phyloP scores from a whole-genome alignment of 2,113 vertebrate species.

The Orthochromis malagaraziensis region DNA sequence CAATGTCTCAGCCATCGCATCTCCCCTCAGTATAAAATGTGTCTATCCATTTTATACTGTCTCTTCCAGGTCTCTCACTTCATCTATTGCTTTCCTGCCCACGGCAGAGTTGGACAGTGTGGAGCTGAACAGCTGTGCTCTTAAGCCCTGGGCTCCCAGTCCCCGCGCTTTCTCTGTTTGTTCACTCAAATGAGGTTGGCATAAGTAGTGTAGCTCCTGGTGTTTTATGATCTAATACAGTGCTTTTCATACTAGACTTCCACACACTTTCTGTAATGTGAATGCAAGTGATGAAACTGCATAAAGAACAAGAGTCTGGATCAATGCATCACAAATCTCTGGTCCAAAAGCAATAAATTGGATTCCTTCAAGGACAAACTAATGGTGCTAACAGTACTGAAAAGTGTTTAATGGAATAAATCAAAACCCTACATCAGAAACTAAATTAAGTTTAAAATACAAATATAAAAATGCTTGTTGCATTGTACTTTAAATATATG shows the following conservation, averaged over 20 bases:
- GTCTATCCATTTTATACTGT: not conserved
- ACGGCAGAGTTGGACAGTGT: not conserved
- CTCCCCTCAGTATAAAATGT: not conserved
- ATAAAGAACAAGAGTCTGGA: not conserved
- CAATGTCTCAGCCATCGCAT: not conserved
- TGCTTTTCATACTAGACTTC: not conserved
- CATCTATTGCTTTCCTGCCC: not conserved
- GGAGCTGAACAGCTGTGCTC: conserved; percentile 46
- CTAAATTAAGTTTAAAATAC: not conserved
- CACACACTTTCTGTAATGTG: not conserved
- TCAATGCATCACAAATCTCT: not conserved
- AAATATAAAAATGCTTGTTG: not conserved
- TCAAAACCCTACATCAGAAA: not conserved
- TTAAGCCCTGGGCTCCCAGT: conserved; percentile 6
- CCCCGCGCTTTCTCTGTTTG: not conserved
- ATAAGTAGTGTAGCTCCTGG: not conserved
- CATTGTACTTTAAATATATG: not conserved
- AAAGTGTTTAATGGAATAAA: not conserved
- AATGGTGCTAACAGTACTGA: not conserved
- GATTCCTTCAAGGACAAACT: not conserved
- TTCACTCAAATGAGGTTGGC: conserved; percentile 27
- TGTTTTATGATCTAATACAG: not conserved
- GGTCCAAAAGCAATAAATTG: not conserved
- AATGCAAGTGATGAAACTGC: not conserved
- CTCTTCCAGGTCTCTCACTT: conserved; percentile 3